Evolutionary conservation across 2,888 invertebrate genomes (phyloP), one percentile per base, ranked within the genome.

Genomic region (Sabatieria punctata): DNA sequence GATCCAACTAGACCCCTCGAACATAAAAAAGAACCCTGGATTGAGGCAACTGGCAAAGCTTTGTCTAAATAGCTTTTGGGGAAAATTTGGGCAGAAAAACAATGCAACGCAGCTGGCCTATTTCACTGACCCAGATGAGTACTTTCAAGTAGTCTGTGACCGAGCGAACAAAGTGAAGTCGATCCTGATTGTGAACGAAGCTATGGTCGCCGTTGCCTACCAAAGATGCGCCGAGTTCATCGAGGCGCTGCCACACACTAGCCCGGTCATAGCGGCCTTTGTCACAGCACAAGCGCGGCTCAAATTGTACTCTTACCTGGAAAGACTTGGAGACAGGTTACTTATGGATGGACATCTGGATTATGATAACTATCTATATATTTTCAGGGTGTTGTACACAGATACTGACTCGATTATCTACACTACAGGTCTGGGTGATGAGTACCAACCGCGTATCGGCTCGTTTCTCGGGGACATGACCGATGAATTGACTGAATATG

Each of bases 401-500:
- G n/a, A n/a, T n/a, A n/a, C n/a, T n/a, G 30, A 30, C 15, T 30
- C 30, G 8, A 15, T 30, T 15, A 30, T 30, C 30, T 30, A 30
- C 30, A 30, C 15, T 15, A 30, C 30, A 15, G 8, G 30, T 15
- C 30, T 15, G 8, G 30, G 30, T 30, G 30, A 30, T 15, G 15
- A 15, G 8, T 30, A 30, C 30, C 30, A 30, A 11, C 30, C 30
- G 30, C 30, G 8, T 11, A 15, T 15, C 8, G 30, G 30, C 30
- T 8, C 8, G 30, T 30, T 30, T 15, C 30, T 30, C 15, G 30
- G 30, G 15, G 30, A 67, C 40, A 49, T 67, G 50, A 66, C 63
- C 1, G 58, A 66, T 49, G 66, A 66, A 48, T 43, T 66, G 1
- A 27, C 50, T 4, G 49, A 50, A 8, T 57, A 60, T 45, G 57